Evolutionary conservation across 2,113 vertebrate species (phyloP).

Genomic region (Bothrops jararaca): DNA sequence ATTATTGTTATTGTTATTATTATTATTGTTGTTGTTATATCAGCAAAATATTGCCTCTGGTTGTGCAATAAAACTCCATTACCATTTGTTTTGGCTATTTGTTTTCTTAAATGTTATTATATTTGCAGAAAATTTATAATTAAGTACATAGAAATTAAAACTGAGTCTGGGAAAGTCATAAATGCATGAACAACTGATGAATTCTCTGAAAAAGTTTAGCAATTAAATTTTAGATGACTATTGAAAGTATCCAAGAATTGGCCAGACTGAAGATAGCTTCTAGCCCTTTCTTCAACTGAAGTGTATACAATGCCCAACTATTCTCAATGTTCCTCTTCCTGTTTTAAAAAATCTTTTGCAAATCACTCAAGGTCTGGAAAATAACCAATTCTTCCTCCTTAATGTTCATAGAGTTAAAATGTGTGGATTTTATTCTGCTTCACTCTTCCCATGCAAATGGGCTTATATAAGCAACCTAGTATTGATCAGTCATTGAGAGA

Average conservation of each 20-base stretch:
- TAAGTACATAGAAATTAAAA: too few species aligned
- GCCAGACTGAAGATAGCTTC: not conserved
- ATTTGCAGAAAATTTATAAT: not conserved
- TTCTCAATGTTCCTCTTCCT: not conserved
- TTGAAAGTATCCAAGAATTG: not conserved
- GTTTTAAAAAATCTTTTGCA: not conserved
- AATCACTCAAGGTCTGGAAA: not conserved
- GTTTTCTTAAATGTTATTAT: not conserved
- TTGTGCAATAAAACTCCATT: not conserved
- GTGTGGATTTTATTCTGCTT: not conserved
- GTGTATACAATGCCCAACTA: not conserved
- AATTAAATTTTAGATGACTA: not conserved
- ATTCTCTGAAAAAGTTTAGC: not conserved
- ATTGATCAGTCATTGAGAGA: not conserved
- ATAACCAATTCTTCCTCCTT: not conserved
- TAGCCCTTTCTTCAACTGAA: not conserved
- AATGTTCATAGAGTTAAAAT: not conserved
- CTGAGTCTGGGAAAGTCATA: not conserved
- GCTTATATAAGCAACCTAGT: not conserved
- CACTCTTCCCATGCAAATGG: not conserved
- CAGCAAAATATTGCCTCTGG: not conserved
- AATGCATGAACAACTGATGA: not conserved
- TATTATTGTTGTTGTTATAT: too few species aligned
- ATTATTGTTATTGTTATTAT: too few species aligned
- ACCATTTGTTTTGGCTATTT: not conserved